Base-by-base conservation (phyloP, 2,888 invertebrate genomes). In the Escarpia spicata region DNA sequence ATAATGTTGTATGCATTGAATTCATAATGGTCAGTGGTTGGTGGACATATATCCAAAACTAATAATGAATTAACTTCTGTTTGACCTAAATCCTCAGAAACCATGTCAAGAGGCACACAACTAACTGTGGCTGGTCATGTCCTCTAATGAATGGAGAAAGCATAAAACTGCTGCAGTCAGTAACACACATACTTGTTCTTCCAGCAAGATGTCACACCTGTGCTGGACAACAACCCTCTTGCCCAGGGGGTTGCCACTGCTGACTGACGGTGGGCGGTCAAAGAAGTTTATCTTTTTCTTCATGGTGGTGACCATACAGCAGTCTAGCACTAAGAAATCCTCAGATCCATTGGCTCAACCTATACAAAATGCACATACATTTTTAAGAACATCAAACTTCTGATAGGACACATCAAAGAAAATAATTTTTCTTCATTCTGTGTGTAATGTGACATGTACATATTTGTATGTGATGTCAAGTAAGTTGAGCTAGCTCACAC, bases 151-250 rank as follows among this genome's bases (percentile, higher is more conserved):
- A n/a, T 75, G 75, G 26, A 52, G 26, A 75, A 75, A 75, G 26
- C 26, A 75, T 75, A 75, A 3, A 75, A n/a, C 75, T 26, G 26
- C 4, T 75, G 75, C 75, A 75, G 75, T n/a, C 8, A 12, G 52
- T 75, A 75, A 6, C 75, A 92, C 19, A 92, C 92, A 92, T 93
- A 96, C 96, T 95, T 96, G 96, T 93, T 96, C 96, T 92, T 95
- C 94, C 94, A 96, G 95, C 9, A 96, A 94, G 92, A 95, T 94
- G 92, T 96, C 96, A 92, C 96, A 96, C 8, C 96, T 94, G 92
- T 96, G 95, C 92, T 95, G 95, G 9, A 96, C 95, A 90, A 94
- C 95, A 91, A 95, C 95, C 91, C 95, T 94, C 0, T 95, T 94
- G 93, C 95, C 94, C 15, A 95, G 93, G 15, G 95, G 94, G 31